These are phyloP conservation scores for Adelphocoris suturalis DNA, from an alignment of 2,888 invertebrate species.

Conservation along the genomic window DNA sequence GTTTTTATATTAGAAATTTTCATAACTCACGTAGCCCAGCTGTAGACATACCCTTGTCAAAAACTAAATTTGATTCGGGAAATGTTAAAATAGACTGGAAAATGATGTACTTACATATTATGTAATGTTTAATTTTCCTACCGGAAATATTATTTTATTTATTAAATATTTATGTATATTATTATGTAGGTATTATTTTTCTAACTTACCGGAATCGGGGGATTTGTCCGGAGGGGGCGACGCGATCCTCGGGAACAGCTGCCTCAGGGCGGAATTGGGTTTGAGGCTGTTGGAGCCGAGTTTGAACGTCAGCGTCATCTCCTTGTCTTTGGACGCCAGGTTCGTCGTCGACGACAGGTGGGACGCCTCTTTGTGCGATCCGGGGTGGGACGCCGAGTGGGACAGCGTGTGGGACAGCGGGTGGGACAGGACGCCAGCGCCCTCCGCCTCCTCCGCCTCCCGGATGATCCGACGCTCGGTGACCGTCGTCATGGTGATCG, in stretches of 20 bases:
- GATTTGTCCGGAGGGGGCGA: conserved; percentile 80
- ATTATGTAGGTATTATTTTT: too few relatives aligned
- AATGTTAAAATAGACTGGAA: too few relatives aligned
- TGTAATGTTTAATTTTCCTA: too few relatives aligned
- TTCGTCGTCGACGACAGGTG: conserved; percentile 60
- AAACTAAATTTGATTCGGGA: too few relatives aligned
- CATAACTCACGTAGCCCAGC: too few relatives aligned
- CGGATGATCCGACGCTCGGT: conserved; percentile 83
- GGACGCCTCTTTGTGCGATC: not conserved
- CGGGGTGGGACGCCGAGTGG: conserved; percentile 2
- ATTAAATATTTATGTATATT: too few relatives aligned
- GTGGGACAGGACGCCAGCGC: conserved; percentile 59
- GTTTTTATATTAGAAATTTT: too few relatives aligned
- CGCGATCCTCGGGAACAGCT: conserved; percentile 84
- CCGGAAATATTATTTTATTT: too few relatives aligned
- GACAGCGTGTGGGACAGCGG: conserved; percentile 28
- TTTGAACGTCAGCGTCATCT: conserved; percentile 82
- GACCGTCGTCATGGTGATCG: conserved; percentile 85
- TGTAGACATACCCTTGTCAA: too few relatives aligned
- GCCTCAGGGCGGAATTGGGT: conserved; percentile 90
- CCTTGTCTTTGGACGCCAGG: conserved; percentile 77
- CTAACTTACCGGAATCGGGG: conserved; percentile 74
- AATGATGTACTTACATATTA: too few relatives aligned
- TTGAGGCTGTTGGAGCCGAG: conserved; percentile 81
- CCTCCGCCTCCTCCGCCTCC: conserved; percentile 81